These are phyloP conservation scores for Axinella damicornis DNA, from an alignment of 37 sponge, comb jelly and placozoan genomes.

Conservation along the genomic window DNA sequence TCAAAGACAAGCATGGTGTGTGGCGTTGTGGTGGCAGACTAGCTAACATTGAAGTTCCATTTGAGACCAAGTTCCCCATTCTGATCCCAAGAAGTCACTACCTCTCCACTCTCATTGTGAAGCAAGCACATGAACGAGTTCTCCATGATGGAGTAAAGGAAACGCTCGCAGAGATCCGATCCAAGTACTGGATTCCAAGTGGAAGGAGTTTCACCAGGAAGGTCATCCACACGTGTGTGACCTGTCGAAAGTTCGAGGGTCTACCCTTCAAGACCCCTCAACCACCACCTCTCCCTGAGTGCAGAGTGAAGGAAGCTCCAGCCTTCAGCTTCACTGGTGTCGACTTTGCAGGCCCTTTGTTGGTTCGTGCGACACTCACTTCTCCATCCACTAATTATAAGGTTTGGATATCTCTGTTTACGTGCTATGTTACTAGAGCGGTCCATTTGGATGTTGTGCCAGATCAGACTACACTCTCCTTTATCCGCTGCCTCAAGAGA, in stretches of 20 bases:
- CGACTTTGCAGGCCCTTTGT: slow-evolving; percentile 42
- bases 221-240: slow-evolving; percentile 24
- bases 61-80: slow-evolving; percentile 4
- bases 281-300: slow-evolving; percentile 41
- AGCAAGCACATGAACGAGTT: no score
- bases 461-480: slow-evolving; percentile 24
- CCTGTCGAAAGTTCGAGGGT: slow-evolving; percentile 24
- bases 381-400: neutral
- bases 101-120: slow-evolving; percentile 28
- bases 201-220: slow-evolving; percentile 35
- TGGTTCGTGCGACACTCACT: neutral
- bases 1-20: no score
- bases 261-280: slow-evolving; percentile 1
- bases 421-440: slow-evolving; percentile 55
- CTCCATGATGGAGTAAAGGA: no score
- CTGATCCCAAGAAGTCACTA: slow-evolving; percentile 19
- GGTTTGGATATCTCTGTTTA: slow-evolving; percentile 51
- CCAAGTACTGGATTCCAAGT: no score
- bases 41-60: slow-evolving; percentile 11
- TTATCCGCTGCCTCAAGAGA: slow-evolving; percentile 38
- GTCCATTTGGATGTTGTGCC: slow-evolving; percentile 46
- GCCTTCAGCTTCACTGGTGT: no score
- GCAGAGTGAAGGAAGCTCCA: slow-evolving; percentile 19
- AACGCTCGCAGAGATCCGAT: no score
- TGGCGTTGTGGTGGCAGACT: slow-evolving; percentile 32